A percentile compares a stretch with the other conserved stretches of the same genome.
These are phyloP conservation scores for Diplolepis rosae DNA, from an alignment of 2,888 invertebrate species.

Conservation along the genomic window DNA sequence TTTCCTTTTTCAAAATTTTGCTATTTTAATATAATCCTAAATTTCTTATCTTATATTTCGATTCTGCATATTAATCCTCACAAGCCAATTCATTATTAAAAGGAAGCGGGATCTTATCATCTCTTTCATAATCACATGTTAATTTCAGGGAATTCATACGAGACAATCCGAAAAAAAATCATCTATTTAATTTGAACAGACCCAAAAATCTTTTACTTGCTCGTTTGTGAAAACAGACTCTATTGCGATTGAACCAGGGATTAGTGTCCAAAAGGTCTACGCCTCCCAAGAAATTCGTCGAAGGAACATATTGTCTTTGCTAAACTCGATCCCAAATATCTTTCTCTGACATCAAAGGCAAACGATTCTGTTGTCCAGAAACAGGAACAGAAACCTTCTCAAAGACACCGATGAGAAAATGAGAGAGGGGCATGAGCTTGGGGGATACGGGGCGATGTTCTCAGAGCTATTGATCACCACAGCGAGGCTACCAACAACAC, in stretches of 20 bases:
- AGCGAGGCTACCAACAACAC: slow-evolving; percentile 57
- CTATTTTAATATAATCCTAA: too few relatives aligned
- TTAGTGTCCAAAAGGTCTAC: background rate
- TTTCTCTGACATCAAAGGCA: slow-evolving; percentile 8
- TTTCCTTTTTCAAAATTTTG: too few relatives aligned
- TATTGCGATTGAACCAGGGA: background rate
- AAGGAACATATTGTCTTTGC: background rate
- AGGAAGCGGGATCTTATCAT: too few relatives aligned
- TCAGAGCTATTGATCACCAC: slow-evolving; percentile 63
- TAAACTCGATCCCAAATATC: background rate
- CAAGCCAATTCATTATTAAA: too few relatives aligned
- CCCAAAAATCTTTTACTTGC: too few relatives aligned
- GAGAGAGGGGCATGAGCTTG: slow-evolving; percentile 18
- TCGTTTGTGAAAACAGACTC: background rate
- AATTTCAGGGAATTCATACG: too few relatives aligned
- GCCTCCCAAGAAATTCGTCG: background rate
- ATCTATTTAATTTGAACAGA: too few relatives aligned
- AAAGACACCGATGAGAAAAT: slow-evolving; percentile 8
- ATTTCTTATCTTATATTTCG: too few relatives aligned
- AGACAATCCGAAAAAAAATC: too few relatives aligned
- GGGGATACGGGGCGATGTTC: slow-evolving; percentile 33
- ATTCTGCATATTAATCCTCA: too few relatives aligned
- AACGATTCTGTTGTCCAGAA: slow-evolving; percentile 44
- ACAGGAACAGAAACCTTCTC: slow-evolving; percentile 51
- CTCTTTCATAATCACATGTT: too few relatives aligned